These are phyloP conservation scores for Protaetia brevitarsis DNA, from an alignment of 1,140 invertebrate genomes.

Conservation along the genomic window DNA sequence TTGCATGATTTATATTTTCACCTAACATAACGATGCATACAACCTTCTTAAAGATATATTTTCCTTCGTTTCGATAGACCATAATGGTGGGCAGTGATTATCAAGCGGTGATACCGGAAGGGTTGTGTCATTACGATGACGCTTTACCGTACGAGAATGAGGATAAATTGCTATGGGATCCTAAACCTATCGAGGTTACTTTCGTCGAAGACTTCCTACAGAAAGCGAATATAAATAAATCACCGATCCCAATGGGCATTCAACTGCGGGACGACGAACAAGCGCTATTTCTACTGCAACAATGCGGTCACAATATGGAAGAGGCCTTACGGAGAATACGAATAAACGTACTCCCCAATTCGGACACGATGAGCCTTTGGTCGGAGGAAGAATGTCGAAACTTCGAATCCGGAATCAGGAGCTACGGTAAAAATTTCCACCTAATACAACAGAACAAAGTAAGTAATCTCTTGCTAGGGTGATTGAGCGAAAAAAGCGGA, in stretches of 20 bases:
- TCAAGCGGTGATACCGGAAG: slow-evolving; percentile 91
- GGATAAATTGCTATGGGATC: slow-evolving; percentile 93
- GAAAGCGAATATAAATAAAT: slow-evolving; percentile 59
- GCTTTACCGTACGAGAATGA: slow-evolving; percentile 94
- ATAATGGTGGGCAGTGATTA: slow-evolving; percentile 96
- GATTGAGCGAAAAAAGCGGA: too few relatives aligned
- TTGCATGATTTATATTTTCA: slow-evolving; percentile 19
- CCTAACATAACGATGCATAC: background rate
- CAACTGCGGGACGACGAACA: slow-evolving; percentile 93
- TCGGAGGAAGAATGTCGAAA: slow-evolving; percentile 96
- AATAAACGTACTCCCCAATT: slow-evolving; percentile 70
- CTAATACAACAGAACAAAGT: slow-evolving; percentile 93
- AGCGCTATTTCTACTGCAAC: slow-evolving; percentile 85
- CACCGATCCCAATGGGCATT: slow-evolving; percentile 67
- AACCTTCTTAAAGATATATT: background rate
- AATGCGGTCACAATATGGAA: slow-evolving; percentile 92
- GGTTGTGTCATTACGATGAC: slow-evolving; percentile 87
- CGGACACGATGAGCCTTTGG: slow-evolving; percentile 83
- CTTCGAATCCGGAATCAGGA: slow-evolving; percentile 91
- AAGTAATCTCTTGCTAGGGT: slow-evolving; percentile 29
- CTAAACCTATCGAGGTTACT: slow-evolving; percentile 67
- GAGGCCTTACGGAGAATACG: slow-evolving; percentile 84
- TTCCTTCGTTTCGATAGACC: slow-evolving; percentile 56
- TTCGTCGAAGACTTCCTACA: slow-evolving; percentile 80
- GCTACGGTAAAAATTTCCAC: slow-evolving; percentile 95